phyloP scores from a whole-genome alignment of 2,113 vertebrate genomes.

The Verasper variegatus region DNA sequence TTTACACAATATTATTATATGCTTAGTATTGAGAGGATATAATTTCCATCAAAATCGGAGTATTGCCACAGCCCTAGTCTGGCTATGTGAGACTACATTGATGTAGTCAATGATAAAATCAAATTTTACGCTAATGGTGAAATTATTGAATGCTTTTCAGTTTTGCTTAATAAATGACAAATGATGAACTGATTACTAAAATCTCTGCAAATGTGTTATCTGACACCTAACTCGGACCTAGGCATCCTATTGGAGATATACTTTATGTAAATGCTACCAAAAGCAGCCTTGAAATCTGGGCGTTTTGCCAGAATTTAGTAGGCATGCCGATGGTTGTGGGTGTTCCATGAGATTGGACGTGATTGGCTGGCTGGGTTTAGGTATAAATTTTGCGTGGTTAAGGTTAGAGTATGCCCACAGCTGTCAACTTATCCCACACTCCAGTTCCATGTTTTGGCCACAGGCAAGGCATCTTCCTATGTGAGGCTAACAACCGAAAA shows the following conservation, averaged over 20 bases:
- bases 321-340: conserved; percentile 23
- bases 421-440: conserved; percentile 5
- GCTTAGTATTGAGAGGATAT: no score
- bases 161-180: not conserved
- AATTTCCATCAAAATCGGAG: no score
- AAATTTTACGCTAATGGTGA: no score
- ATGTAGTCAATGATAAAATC: no score
- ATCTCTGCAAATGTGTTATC: no score
- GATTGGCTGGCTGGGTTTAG: conserved; percentile 8
- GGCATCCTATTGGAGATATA: not conserved
- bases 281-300: not conserved
- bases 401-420: not conserved
- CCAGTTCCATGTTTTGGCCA: not conserved
- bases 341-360: not conserved
- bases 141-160: no score
- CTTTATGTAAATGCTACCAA: not conserved
- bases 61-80: not conserved
- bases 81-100: not conserved
- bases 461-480: not conserved
- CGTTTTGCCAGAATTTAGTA: not conserved
- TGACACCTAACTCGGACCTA: not conserved
- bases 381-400: not conserved
- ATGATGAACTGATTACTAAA: not conserved
- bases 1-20: no score
- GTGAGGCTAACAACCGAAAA: not conserved